Percentiles rank a stretch among this genome's conserved stretches.
These are phyloP conservation scores for Grus americana DNA, from an alignment of 2,113 vertebrate species.

Conservation along the genomic window DNA sequence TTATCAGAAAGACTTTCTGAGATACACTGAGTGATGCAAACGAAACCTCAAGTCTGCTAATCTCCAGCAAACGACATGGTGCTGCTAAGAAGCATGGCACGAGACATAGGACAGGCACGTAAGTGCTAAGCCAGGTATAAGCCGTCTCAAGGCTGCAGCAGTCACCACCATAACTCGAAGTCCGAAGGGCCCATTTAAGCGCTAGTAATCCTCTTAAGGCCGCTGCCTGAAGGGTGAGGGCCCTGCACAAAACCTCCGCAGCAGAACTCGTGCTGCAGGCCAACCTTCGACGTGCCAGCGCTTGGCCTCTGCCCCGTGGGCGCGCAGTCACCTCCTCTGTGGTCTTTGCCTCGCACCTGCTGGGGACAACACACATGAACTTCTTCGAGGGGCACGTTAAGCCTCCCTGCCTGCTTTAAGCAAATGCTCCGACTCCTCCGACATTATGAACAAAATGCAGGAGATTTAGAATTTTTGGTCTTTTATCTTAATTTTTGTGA, in stretches of 20 bases:
- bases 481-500: constrained; percentile 75
- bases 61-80: not conserved
- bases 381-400: not conserved
- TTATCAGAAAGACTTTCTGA: constrained; percentile 2
- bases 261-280: not conserved
- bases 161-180: not conserved
- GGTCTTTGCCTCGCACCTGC: not conserved
- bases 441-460: constrained; percentile 18
- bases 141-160: constrained; percentile 16
- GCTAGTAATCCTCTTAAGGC: not conserved
- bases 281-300: not conserved
- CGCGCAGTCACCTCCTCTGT: not conserved
- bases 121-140: constrained; percentile 44
- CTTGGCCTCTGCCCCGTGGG: not conserved
- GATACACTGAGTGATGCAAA: not conserved
- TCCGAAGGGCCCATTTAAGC: not conserved
- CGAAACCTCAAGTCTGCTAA: not conserved
- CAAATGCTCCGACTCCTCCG: not conserved
- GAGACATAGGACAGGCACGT: not conserved
- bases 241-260: not conserved
- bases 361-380: not conserved
- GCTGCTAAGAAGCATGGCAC: not conserved
- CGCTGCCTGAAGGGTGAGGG: not conserved
- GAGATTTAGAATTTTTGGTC: constrained; percentile 4
- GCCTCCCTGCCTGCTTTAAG: not conserved